Percentiles rank a stretch among this genome's conserved stretches.
Conservation (phyloP, 2,888 invertebrate species). For the Nephrotoma flavescens region DNA sequence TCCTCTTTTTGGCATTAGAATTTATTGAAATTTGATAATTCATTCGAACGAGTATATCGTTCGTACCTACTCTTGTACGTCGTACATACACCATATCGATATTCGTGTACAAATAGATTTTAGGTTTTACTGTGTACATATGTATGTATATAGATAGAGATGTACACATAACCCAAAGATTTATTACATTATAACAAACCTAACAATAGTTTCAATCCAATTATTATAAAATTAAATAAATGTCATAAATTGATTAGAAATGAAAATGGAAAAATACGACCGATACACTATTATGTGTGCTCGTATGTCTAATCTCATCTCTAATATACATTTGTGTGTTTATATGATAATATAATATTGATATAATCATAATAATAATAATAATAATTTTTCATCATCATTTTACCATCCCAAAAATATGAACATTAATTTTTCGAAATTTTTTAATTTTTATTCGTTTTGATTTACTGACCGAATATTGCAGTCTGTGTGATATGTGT, state of each 20-base stretch:
- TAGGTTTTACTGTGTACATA: not conserved
- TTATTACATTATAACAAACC: not conserved
- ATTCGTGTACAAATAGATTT: not conserved
- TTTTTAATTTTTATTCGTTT: not conserved
- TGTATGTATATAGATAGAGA: not conserved
- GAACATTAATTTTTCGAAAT: not conserved
- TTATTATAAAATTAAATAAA: not conserved
- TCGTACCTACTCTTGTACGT: not conserved
- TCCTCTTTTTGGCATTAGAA: not conserved
- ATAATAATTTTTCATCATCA: not conserved
- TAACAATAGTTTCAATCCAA: not conserved
- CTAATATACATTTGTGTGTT: not conserved
- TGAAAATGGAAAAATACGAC: not conserved
- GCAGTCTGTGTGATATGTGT: not conserved
- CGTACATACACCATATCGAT: not conserved
- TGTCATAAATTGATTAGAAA: not conserved
- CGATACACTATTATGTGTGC: not conserved
- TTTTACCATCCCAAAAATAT: not conserved
- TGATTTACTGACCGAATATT: not conserved
- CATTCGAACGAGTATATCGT: not conserved
- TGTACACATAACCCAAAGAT: not conserved
- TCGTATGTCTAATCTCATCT: not conserved
- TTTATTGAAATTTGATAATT: not conserved
- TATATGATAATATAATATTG: not conserved
- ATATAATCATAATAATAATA: not conserved